Conservation (phyloP, 2,888 invertebrate genomes). For the Erebia ligea region DNA sequence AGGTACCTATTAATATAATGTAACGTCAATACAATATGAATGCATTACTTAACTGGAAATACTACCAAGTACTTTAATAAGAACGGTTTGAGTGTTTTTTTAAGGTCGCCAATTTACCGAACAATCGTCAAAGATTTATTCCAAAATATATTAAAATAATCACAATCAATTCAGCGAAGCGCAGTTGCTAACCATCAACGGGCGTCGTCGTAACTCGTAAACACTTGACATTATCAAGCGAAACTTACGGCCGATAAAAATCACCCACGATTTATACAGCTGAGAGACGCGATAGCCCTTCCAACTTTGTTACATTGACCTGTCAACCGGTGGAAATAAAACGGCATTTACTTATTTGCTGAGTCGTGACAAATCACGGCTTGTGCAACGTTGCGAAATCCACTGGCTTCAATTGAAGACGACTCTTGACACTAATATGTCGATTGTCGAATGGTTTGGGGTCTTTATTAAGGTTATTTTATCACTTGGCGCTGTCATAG, state of each 20-base stretch:
- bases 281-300: constrained; percentile 26
- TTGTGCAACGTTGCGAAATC: constrained; percentile 38
- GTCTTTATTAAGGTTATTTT: constrained; percentile 37
- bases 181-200: too few species aligned
- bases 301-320: constrained; percentile 36
- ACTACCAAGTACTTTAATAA: too few species aligned
- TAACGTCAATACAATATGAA: too few species aligned
- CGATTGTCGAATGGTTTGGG: constrained; percentile 33
- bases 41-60: too few species aligned
- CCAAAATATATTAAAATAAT: too few species aligned
- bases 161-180: too few species aligned
- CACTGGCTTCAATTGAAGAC: constrained; percentile 37
- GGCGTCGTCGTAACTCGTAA: not conserved
- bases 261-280: constrained; percentile 17
- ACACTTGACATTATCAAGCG: constrained; percentile 11
- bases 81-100: too few species aligned
- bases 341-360: constrained; percentile 40
- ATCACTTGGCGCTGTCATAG: constrained; percentile 22
- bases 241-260: constrained; percentile 29
- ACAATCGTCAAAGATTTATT: too few species aligned
- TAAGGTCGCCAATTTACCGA: too few species aligned
- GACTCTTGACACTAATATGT: constrained; percentile 48
- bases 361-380: constrained; percentile 41
- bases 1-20: too few species aligned
- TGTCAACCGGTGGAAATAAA: constrained; percentile 35